Base-by-base conservation (phyloP, 2,113 vertebrate genomes). In the Thomomys bottae region DNA sequence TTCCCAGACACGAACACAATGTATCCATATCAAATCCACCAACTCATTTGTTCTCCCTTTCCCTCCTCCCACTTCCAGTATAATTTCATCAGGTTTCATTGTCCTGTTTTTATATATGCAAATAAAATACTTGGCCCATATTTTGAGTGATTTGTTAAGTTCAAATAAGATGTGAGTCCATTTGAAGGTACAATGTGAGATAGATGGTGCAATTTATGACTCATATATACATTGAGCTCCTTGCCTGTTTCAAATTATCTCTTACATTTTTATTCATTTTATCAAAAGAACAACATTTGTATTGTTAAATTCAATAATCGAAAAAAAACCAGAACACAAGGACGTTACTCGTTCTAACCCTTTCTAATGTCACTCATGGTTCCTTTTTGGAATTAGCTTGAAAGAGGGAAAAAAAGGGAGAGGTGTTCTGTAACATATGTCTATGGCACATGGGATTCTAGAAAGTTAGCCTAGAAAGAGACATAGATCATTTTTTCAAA, bases 231-330 rank as follows among this genome's bases (percentile, higher is more conserved):
- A 8, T 23, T 14, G 2, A 78, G 23, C 3, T n/a, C 42, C 54
- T 84, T 34, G 36, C 17, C 68, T 32, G 21, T 54, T 95, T 88
- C 40, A 72, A 73, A 59, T 80, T 42, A 54, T 73, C 49, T 75
- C 45, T 91, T 75, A 15, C 23, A 20, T 66, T 63, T 75, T 76
- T n/a, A 64, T 42, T 78, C 20, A 79, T 89, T 14, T 71, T 38
- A 84, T 76, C 63, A 82, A 91, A 87, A 49, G 28, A 83, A 93
- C 68, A 82, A 32, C 61, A 82, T 66, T 57, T 14, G 68, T 93
- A 59, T 40, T 81, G 84, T 90, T n/a, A 61, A 40, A 61, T n/a
- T n/a, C 12, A 54, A 54, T 30, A 40, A 24, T 36, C 24, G 30
- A 38, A 26, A 73, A 88, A 80, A 54, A 12, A 54, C 18, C 18